These are phyloP conservation scores for Panopea generosa DNA, from an alignment of 2,888 invertebrate genomes.

Conservation along the genomic window DNA sequence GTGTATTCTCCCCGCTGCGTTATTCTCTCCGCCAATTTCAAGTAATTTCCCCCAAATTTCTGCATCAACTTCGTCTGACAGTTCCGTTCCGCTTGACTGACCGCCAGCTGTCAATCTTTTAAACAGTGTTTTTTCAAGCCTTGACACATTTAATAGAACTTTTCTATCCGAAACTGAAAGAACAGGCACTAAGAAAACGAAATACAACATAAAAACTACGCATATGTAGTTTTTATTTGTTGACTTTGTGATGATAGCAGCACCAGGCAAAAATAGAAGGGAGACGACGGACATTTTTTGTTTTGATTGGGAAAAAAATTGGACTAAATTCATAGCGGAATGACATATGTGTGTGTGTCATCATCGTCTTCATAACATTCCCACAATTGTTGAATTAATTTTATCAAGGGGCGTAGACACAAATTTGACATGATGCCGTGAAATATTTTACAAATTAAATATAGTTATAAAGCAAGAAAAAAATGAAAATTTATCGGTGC, in stretches of 20 bases:
- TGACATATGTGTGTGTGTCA: not conserved
- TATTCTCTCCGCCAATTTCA: slow-evolving; percentile 63
- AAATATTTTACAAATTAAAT: no score
- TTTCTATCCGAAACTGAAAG: slow-evolving; percentile 55
- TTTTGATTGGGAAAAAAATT: no score
- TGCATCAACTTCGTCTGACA: slow-evolving; percentile 42
- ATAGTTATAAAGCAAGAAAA: no score
- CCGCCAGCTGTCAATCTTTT: slow-evolving; percentile 64
- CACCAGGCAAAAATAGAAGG: slow-evolving; percentile 44
- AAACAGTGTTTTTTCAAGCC: slow-evolving; percentile 57
- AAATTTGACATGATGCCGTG: no score
- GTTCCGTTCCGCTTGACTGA: slow-evolving; percentile 46
- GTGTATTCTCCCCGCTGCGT: slow-evolving; percentile 72
- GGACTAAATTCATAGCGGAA: not conserved
- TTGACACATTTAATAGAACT: slow-evolving; percentile 63
- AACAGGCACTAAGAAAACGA: slow-evolving; percentile 57
- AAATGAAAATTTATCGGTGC: no score
- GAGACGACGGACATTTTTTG: slow-evolving; percentile 64
- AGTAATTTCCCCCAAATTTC: slow-evolving; percentile 64
- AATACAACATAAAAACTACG: slow-evolving; percentile 52
- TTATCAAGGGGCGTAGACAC: not conserved
- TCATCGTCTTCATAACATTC: not conserved
- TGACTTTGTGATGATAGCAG: slow-evolving; percentile 51
- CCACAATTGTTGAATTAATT: not conserved
- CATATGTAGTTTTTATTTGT: slow-evolving; percentile 45